phyloP scores from a whole-genome alignment of 2,113 vertebrate species.

The Scopus umbretta region DNA sequence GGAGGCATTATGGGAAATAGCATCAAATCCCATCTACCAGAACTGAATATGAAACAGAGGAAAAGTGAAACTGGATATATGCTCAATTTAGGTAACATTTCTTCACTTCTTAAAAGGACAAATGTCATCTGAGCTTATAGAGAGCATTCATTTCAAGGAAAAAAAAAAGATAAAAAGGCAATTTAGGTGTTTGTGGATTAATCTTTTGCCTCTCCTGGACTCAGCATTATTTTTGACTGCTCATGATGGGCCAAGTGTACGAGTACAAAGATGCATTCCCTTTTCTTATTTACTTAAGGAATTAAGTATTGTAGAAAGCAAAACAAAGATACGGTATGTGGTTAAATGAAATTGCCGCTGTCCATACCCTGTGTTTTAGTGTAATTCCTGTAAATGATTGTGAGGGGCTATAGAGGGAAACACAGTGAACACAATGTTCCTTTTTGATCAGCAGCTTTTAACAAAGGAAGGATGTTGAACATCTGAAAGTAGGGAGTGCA shows the following conservation, averaged over 20 bases:
- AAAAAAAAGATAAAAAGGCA: not conserved
- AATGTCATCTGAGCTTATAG: not conserved
- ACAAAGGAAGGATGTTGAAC: constrained; percentile 31
- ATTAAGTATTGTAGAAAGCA: constrained; percentile 3
- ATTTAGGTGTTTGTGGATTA: not conserved
- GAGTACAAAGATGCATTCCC: not conserved
- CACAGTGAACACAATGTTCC: constrained; percentile 25
- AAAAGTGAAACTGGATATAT: constrained; percentile 57
- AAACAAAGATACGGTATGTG: not conserved
- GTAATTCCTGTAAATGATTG: constrained; percentile 60
- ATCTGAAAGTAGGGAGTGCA: constrained; percentile 36
- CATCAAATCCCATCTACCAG: constrained; percentile 64
- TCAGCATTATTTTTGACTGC: not conserved
- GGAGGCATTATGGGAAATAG: constrained; percentile 48
- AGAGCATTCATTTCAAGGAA: not conserved
- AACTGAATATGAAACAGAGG: constrained; percentile 53
- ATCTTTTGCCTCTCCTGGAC: not conserved
- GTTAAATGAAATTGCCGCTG: constrained; percentile 27
- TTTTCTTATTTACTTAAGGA: constrained; percentile 14
- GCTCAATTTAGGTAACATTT: constrained; percentile 19
- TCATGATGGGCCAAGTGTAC: not conserved
- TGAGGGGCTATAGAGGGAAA: constrained; percentile 20
- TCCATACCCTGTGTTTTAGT: constrained; percentile 15
- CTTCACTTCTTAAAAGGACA: constrained; percentile 48
- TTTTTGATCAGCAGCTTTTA: constrained; percentile 54